Percentiles rank a stretch among this genome's conserved stretches.
Evolutionary conservation across 2,888 invertebrate genomes (phyloP).

Genomic region (Oscheius sp.): DNA sequence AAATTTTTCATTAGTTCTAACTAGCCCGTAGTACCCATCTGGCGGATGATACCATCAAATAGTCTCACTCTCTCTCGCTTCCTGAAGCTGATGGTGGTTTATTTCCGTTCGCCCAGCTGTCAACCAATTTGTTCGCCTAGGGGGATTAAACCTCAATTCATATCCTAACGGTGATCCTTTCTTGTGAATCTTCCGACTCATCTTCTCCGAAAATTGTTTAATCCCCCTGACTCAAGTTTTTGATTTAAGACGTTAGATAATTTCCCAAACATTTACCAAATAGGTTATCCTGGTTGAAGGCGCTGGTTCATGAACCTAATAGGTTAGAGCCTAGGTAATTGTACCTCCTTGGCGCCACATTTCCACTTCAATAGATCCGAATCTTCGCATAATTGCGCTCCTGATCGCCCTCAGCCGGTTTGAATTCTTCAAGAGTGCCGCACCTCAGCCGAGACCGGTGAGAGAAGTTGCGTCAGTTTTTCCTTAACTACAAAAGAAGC

Average conservation of each 20-base stretch:
- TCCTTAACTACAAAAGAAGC: no score
- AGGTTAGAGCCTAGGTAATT: slow-evolving; percentile 4
- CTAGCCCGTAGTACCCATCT: no score
- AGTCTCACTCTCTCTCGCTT: background rate
- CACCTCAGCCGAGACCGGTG: background rate
- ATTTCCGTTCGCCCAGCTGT: slow-evolving; percentile 25
- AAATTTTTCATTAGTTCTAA: no score
- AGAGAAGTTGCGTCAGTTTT: background rate
- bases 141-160: slow-evolving; percentile 26
- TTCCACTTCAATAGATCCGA: slow-evolving; percentile 28
- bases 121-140: slow-evolving; percentile 28
- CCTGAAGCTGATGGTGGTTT: slow-evolving; percentile 2
- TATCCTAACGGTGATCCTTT: slow-evolving; percentile 25
- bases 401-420: slow-evolving; percentile 20
- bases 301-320: no score
- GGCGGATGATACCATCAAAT: no score
- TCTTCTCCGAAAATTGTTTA: background rate
- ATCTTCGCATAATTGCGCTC: slow-evolving; percentile 25
- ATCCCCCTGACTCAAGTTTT: background rate
- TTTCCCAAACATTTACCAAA: background rate
- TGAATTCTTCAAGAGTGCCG: slow-evolving; percentile 6
- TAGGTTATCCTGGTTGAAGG: no score
- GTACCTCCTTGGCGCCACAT: slow-evolving; percentile 14
- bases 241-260: background rate
- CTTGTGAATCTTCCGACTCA: background rate